A percentile compares a stretch with the other conserved stretches of the same genome.
phyloP scores from a whole-genome alignment of 2,797 vertebrate genomes.

The Crypturellus tataupa region DNA sequence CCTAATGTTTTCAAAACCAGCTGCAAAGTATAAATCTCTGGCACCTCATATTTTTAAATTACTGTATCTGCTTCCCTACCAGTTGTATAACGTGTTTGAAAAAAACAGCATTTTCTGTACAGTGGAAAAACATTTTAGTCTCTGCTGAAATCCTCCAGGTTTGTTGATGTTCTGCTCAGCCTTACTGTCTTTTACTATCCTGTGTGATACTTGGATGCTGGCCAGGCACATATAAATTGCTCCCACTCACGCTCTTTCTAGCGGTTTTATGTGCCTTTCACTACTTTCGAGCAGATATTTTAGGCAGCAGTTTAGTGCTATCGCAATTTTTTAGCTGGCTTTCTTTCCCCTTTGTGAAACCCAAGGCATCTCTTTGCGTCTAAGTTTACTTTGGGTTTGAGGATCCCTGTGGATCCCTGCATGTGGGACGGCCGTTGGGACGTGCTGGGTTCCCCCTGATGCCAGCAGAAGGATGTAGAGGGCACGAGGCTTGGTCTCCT shows the following conservation, averaged over 20 bases:
- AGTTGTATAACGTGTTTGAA: constrained; percentile 56
- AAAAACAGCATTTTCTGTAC: constrained; percentile 63
- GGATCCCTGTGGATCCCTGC: background rate
- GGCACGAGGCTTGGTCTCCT: background rate
- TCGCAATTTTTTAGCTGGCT: background rate
- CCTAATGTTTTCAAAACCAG: constrained; percentile 64
- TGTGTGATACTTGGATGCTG: constrained; percentile 71
- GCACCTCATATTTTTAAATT: constrained; percentile 76
- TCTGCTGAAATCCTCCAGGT: constrained; percentile 74
- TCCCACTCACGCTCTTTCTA: constrained; percentile 59
- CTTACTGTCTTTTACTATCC: constrained; percentile 77
- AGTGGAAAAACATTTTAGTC: constrained; percentile 66
- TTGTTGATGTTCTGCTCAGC: constrained; percentile 76
- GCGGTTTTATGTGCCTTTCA: constrained; percentile 57
- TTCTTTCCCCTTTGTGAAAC: constrained; percentile 45
- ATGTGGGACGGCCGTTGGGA: background rate
- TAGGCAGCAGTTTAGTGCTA: constrained; percentile 55
- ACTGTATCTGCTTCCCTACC: constrained; percentile 70
- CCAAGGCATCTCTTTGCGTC: constrained; percentile 17
- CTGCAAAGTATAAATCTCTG: constrained; percentile 73
- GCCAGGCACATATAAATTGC: constrained; percentile 72
- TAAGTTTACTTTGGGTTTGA: constrained; percentile 3
- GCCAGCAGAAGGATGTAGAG: background rate
- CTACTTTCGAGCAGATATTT: constrained; percentile 57
- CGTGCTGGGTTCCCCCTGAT: background rate